Conservation (phyloP, 1,140 invertebrate genomes). For the Trichonephila clavata region DNA sequence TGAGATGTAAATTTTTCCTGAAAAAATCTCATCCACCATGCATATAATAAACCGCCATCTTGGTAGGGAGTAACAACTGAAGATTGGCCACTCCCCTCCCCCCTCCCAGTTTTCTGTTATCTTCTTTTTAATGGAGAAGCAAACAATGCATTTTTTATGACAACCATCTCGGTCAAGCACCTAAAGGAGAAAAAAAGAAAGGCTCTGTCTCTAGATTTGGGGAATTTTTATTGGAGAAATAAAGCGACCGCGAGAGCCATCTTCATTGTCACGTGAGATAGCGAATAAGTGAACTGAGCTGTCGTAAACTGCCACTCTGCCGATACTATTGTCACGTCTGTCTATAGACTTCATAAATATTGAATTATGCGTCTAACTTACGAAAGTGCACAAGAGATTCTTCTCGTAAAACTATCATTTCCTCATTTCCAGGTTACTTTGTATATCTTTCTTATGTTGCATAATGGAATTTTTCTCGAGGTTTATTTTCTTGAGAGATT, state of each 20-base stretch:
- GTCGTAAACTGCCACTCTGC: conserved; percentile 7
- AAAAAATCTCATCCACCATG: not conserved
- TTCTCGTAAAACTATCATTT: conserved; percentile 23
- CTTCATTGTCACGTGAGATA: conserved; percentile 23
- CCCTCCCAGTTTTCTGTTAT: not conserved
- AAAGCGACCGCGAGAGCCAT: conserved; percentile 10
- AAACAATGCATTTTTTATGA: conserved; percentile 49
- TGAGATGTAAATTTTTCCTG: conserved; percentile 9
- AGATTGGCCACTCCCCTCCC: not conserved
- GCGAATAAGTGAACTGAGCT: conserved; percentile 15
- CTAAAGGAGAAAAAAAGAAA: not conserved
- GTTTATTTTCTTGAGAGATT: not conserved
- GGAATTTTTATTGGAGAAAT: conserved; percentile 35
- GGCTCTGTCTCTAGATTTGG: conserved; percentile 18
- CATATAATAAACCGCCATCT: not conserved
- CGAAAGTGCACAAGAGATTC: not conserved
- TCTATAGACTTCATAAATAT: conserved; percentile 40
- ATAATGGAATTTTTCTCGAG: not conserved
- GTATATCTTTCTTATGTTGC: conserved; percentile 10
- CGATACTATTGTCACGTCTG: conserved; percentile 49
- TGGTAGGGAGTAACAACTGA: not conserved
- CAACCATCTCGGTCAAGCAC: conserved; percentile 30
- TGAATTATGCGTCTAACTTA: conserved; percentile 25
- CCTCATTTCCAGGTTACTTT: conserved; percentile 26
- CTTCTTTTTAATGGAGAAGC: conserved; percentile 4